phyloP scores from a whole-genome alignment of 2,797 vertebrate species.

The Clarias laeviceps region DNA sequence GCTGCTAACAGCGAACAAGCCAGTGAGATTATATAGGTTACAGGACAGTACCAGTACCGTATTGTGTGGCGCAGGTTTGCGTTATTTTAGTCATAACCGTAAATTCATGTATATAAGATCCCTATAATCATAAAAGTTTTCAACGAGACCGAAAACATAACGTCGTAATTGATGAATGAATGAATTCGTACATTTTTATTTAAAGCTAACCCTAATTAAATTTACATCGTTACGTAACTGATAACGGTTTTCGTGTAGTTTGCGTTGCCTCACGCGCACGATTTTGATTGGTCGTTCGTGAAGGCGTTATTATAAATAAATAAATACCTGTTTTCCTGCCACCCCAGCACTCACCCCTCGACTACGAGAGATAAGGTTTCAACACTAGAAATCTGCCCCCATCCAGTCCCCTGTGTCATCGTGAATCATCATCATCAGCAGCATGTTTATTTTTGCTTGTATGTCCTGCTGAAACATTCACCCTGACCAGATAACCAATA shows the following conservation, averaged over 20 bases:
- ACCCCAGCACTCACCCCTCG: background rate
- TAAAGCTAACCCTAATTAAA: no score
- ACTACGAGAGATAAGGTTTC: background rate
- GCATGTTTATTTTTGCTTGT: background rate
- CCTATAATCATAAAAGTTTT: background rate
- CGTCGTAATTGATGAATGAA: background rate
- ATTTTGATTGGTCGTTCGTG: conserved; percentile 29
- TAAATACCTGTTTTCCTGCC: conserved; percentile 1
- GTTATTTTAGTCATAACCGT: background rate
- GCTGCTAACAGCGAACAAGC: background rate
- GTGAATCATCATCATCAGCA: background rate
- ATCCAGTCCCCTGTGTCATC: no score
- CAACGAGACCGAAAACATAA: background rate
- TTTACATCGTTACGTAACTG: no score
- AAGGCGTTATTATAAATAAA: conserved; percentile 72
- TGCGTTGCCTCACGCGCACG: background rate
- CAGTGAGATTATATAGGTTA: background rate
- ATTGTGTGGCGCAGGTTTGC: background rate
- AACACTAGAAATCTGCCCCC: background rate
- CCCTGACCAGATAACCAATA: background rate
- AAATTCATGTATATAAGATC: background rate
- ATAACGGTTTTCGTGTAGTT: background rate
- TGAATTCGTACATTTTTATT: no score
- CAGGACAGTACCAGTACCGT: background rate
- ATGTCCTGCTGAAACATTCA: background rate